Base-by-base conservation (phyloP, 1,140 invertebrate species). In the Triops cancriformis region DNA sequence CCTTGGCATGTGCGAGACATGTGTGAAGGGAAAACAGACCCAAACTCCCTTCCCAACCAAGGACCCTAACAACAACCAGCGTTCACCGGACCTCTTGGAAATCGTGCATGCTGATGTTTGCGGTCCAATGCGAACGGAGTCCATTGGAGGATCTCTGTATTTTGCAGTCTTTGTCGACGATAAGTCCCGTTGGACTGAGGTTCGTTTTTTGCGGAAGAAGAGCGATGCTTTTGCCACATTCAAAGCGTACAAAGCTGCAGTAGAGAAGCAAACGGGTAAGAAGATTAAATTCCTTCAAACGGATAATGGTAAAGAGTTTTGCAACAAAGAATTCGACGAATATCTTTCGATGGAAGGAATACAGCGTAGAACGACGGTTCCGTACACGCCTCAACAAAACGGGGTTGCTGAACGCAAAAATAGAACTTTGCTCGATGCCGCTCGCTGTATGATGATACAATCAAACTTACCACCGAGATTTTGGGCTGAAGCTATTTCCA, bases 401-500 rank as follows among this genome's bases (percentile, higher is more conserved):
- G 75, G 78, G 26, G 78, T 79, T 43, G 78, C 78, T 26, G 78
- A 79, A 26, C 75, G 75, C 0, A 26, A 43, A n/a, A 79, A 79
- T 23, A 41, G 9, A 43, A 79, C 78, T 42, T 26, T 77, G 12
- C n/a, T 79, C 7, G 76, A 79, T n/a, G 37, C 51, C 12, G 76
- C 76, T 42, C 27, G 78, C 11, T 72, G 26, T 72, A 73, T 51
- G 31, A 72, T 79, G 43, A 75, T 43, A 75, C 82, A 86, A 11
- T 80, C 82, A 26, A 77, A 84, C 51, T 77, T 88, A 27, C 81
- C 82, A 27, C 81, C 83, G 64, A 37, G 78, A 9, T 81, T 85
- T 72, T 88, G 86, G 87, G 84, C 83, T 6, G 86, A 88, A 83
- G 85, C 86, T 11, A 80, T 85, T 0, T 81, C 82, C 51, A 85